Percentiles rank a stretch among this genome's conserved stretches.
Evolutionary conservation across 2,888 invertebrate genomes (phyloP).

Genomic region (Perizoma flavofasciatum): DNA sequence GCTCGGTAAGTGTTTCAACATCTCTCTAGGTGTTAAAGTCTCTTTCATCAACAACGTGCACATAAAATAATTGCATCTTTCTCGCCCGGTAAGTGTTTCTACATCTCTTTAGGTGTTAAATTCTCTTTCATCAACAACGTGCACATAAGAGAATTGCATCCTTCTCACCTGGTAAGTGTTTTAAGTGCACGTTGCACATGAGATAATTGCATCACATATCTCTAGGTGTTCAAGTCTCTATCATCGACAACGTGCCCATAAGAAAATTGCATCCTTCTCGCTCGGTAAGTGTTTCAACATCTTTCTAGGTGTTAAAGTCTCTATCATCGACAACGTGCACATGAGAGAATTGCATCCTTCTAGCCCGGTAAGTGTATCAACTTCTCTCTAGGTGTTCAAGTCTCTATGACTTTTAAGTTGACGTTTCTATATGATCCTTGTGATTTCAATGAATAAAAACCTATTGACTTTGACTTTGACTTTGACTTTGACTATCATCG

Average conservation of each 20-base stretch:
- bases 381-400: conserved; percentile 49
- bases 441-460: too few species aligned
- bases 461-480: too few species aligned
- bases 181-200: too few species aligned
- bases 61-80: conserved; percentile 88
- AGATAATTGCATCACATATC: too few species aligned
- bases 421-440: too few species aligned
- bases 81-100: conserved; percentile 85
- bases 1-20: conserved; percentile 81
- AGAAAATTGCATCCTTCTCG: conserved; percentile 73
- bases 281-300: conserved; percentile 76
- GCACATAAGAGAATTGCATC: conserved; percentile 88
- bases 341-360: conserved; percentile 89
- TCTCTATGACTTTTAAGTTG: conserved; percentile 94
- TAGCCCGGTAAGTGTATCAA: conserved; percentile 83
- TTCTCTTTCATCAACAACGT: conserved; percentile 98
- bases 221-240: too few species aligned
- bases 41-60: conserved; percentile 97
- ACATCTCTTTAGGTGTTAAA: too few species aligned
- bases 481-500: too few species aligned
- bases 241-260: too few species aligned
- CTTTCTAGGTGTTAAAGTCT: conserved; percentile 81
- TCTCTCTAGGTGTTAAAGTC: conserved; percentile 67
- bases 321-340: conserved; percentile 96
- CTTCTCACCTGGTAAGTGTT: conserved; percentile 88